A percentile compares a stretch with the other conserved stretches of the same genome.
phyloP scores from a whole-genome alignment of 2,888 invertebrate species.

The Candidula unifasciata region DNA sequence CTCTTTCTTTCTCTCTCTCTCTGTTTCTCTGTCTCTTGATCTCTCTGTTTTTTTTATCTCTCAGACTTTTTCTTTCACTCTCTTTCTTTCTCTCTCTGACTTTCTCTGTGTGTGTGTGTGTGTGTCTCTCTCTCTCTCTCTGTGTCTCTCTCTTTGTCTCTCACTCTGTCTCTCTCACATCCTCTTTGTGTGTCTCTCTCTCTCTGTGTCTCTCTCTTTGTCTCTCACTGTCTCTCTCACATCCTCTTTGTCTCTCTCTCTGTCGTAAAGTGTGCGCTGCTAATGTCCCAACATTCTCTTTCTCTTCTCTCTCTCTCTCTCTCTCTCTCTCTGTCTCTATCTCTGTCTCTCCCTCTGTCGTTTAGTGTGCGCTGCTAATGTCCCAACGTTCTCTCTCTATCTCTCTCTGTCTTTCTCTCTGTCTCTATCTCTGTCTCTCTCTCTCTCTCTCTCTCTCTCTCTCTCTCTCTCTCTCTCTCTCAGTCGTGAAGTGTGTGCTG shows the following conservation, averaged over 20 bases:
- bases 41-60: not conserved
- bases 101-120: not conserved
- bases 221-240: not conserved
- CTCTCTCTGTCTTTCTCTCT: not conserved
- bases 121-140: not conserved
- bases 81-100: not conserved
- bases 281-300: not conserved
- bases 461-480: not conserved
- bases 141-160: not conserved
- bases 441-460: not conserved
- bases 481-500: too few species aligned
- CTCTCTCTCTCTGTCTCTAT: not conserved
- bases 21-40: not conserved
- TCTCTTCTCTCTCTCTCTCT: not conserved
- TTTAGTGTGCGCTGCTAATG: too few species aligned
- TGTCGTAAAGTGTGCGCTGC: too few species aligned
- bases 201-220: not conserved
- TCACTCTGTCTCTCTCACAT: not conserved
- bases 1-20: not conserved
- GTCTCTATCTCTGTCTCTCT: not conserved
- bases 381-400: too few species aligned
- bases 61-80: not conserved
- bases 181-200: too few species aligned
- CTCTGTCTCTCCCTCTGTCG: too few species aligned
- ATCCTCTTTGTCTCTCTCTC: not conserved